Base-by-base conservation (phyloP, 2,797 vertebrate genomes). In the Macropus fuliginosus region DNA sequence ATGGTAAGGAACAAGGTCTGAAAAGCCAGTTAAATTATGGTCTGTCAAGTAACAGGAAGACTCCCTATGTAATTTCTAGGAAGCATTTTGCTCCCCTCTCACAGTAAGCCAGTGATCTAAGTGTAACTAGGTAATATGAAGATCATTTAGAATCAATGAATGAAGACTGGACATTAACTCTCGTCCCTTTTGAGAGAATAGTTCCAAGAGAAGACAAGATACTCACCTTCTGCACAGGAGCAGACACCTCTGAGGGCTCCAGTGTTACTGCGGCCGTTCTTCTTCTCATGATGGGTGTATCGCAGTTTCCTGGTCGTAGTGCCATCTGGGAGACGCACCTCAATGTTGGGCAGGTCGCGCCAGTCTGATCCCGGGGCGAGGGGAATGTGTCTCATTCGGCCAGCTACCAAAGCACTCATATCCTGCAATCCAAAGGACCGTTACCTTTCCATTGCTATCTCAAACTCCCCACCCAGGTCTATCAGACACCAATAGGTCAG, bases 361-460 rank as follows among this genome's bases (percentile, higher is more conserved):
- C 99, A 99, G 97, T 99, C 99, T 0, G 99, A 99, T 92, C 99
- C 99, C 0, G 99, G 99, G 0, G 99, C 99, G 96, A 99, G 97
- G 0, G 99, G 99, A 97, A 99, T 99, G 98, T 99, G 99, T 46
- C 99, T 98, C 99, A 99, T 99, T 34, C 99, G 99, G 16, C 99
- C 99, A 0, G 99, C 99, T 21, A 99, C 99, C 98, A 99, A 97
- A 0, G 99, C 99, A 0, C 99, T 99, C 99, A 99, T 99, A 98
- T 99, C 99, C 99, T 99, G 98, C 28, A 18, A 55, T 40, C 74
- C 40, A 87, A 87, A 87, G 50, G 3, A 87, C 40, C 40, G 4
- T 87, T 87, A 46, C 74, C 8, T 87, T 87, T 50, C 74, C 40
- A 87, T 27, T 27, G 21, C 50, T 24, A 8, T 46, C n/a, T 74